These are phyloP conservation scores for Sarcoramphus papa DNA, from an alignment of 2,797 vertebrate species.

Conservation along the genomic window DNA sequence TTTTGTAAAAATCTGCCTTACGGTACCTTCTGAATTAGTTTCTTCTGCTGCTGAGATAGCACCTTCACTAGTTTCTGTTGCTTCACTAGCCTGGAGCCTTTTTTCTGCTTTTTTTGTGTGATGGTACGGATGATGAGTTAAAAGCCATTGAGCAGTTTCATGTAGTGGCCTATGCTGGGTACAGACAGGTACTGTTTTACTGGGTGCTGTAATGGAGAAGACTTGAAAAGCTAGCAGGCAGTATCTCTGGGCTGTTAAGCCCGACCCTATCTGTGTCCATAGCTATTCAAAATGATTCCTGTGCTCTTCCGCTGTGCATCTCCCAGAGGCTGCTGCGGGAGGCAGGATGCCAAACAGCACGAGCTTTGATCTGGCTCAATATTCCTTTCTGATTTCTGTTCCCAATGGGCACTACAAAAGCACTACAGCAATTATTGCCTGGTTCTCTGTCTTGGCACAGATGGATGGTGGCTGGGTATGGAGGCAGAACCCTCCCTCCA, in stretches of 20 bases:
- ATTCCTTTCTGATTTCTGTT: not conserved
- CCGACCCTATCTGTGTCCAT: not conserved
- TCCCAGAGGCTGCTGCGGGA: not conserved
- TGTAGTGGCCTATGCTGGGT: not conserved
- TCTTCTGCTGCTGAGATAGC: not conserved
- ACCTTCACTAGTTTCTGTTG: not conserved
- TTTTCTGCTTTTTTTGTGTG: not conserved
- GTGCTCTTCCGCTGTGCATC: not conserved
- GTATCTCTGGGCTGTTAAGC: not conserved
- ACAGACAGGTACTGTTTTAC: not conserved
- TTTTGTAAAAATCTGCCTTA: not conserved
- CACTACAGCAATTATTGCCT: not conserved
- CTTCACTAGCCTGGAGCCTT: not conserved
- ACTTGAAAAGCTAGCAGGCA: not conserved
- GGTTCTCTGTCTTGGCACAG: not conserved
- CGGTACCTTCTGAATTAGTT: accelerated
- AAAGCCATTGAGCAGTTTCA: not conserved
- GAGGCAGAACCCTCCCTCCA: not conserved
- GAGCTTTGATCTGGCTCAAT: not conserved
- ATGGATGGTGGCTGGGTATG: not conserved
- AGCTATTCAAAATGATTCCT: not conserved
- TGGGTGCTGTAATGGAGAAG: not conserved
- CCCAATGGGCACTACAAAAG: accelerated
- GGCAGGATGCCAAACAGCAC: not conserved
- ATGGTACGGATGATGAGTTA: not conserved